Evolutionary conservation across 2,113 vertebrate species (phyloP).

Genomic region (Callipepla californica): DNA sequence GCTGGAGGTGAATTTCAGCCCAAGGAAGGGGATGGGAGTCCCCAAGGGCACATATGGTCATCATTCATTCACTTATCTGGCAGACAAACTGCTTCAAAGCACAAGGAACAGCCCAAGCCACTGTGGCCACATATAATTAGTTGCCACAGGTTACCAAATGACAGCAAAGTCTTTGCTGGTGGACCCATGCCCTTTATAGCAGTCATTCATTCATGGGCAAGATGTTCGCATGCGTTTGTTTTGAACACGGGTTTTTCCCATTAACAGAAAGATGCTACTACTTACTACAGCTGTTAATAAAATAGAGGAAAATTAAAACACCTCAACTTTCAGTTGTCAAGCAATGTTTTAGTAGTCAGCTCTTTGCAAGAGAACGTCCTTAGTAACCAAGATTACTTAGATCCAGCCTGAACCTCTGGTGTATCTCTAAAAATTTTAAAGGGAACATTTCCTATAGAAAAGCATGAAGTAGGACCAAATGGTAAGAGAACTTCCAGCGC

Average conservation of each 20-base stretch:
- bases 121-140: neutral
- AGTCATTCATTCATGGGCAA: neutral
- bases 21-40: neutral
- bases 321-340: neutral
- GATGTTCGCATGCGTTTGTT: neutral
- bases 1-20: neutral
- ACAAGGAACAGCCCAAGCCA: neutral
- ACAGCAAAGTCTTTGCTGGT: neutral
- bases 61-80: neutral
- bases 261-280: neutral
- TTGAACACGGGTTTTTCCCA: neutral
- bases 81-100: neutral
- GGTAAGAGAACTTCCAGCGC: neutral
- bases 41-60: neutral
- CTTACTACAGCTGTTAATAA: neutral
- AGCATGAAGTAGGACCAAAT: neutral
- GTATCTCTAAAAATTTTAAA: neutral
- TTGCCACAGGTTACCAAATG: neutral
- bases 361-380: neutral
- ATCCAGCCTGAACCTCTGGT: neutral
- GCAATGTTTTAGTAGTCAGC: neutral
- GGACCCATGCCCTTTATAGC: neutral
- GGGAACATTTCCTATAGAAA: neutral
- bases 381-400: neutral
- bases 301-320: neutral